Percentiles rank a stretch among this genome's conserved stretches.
These are phyloP conservation scores for Trachythela sp. DNA, from an alignment of 64 coral and sea anemone genomes.

Conservation along the genomic window DNA sequence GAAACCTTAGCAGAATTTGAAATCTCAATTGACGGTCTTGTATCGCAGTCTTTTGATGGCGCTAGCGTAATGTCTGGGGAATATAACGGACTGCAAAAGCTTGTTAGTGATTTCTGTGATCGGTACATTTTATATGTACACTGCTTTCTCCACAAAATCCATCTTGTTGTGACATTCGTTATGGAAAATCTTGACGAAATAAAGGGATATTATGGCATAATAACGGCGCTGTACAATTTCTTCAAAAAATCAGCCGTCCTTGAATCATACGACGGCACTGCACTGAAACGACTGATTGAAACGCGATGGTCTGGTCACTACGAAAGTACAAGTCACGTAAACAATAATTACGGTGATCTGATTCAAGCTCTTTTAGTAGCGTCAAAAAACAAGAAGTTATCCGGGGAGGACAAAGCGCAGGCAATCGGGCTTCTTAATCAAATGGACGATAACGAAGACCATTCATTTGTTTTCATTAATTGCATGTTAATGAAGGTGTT, in stretches of 20 bases:
- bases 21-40: constrained; percentile 25
- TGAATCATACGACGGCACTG: constrained; percentile 3
- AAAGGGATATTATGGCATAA: neutral
- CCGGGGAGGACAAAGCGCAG: neutral
- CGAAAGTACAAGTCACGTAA: neutral
- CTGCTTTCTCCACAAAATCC: constrained; percentile 29
- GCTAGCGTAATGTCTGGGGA: constrained; percentile 19
- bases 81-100: constrained; percentile 7
- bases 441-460: neutral
- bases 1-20: constrained; percentile 19
- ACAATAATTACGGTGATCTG: neutral
- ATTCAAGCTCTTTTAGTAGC: neutral
- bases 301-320: constrained; percentile 10
- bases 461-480: constrained; percentile 1
- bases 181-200: constrained; percentile 23
- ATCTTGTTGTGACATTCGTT: constrained; percentile 7
- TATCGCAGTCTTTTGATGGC: constrained; percentile 25
- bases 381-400: neutral
- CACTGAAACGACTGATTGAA: neutral
- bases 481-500: constrained; percentile 9
- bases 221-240: constrained; percentile 18
- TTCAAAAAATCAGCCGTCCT: constrained; percentile 20
- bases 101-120: constrained; percentile 22
- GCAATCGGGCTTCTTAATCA: neutral
- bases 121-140: constrained; percentile 20